These are phyloP conservation scores for Leptura quadrifasciata DNA, from an alignment of 2,888 invertebrate genomes.

Conservation along the genomic window DNA sequence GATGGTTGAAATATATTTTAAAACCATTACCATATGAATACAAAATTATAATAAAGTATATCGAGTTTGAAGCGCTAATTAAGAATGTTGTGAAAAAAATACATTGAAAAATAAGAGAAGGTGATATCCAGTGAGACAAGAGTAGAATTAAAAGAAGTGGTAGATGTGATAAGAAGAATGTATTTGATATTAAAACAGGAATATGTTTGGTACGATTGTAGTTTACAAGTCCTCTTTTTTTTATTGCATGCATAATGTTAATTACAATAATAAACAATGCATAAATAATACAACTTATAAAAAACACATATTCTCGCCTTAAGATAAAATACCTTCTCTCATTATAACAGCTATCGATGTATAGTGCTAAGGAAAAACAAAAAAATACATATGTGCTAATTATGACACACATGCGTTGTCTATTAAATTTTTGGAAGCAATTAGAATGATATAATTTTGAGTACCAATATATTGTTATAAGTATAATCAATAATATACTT, in stretches of 20 bases:
- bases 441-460: conserved; percentile 27
- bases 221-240: conserved; percentile 21
- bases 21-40: conserved; percentile 21
- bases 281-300: conserved; percentile 31
- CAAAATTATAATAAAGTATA: conserved; percentile 32
- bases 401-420: conserved; percentile 26
- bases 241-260: conserved; percentile 39
- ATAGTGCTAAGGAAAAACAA: conserved; percentile 1
- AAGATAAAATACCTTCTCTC: not conserved
- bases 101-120: no score
- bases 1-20: conserved; percentile 16
- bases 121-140: no score
- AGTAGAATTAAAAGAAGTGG: not conserved
- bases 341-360: conserved; percentile 30
- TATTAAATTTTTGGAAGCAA: conserved; percentile 24
- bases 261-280: conserved; percentile 45
- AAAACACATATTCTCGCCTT: not conserved
- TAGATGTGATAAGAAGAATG: conserved; percentile 20
- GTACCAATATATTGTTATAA: conserved; percentile 15
- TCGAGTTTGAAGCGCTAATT: not conserved
- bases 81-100: not conserved
- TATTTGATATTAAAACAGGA: conserved; percentile 35
- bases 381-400: conserved; percentile 34
- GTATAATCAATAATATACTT: not conserved
- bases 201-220: not conserved